These are phyloP conservation scores for Automeris io DNA, from an alignment of 2,888 invertebrate genomes.

Conservation along the genomic window DNA sequence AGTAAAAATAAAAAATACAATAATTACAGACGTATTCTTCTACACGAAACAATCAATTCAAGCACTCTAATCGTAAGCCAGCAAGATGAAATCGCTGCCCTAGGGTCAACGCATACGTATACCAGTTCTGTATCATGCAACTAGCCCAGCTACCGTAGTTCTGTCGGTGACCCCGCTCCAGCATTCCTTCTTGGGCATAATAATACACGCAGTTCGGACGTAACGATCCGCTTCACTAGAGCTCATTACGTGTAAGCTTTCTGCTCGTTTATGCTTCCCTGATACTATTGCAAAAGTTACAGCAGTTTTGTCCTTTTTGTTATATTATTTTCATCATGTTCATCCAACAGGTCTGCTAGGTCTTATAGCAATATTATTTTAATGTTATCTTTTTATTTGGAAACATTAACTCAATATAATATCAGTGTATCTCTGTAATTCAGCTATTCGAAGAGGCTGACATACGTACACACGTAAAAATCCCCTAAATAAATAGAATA, in stretches of 20 bases:
- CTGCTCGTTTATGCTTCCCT: constrained; percentile 38
- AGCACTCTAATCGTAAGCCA: background rate
- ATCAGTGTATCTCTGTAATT: no score
- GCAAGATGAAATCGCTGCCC: constrained; percentile 34
- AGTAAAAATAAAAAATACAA: no score
- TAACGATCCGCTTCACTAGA: constrained; percentile 55
- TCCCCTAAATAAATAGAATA: no score
- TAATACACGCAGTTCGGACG: constrained; percentile 65
- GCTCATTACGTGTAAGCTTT: constrained; percentile 58
- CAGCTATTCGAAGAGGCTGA: no score
- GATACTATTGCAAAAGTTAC: constrained; percentile 29
- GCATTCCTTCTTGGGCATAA: constrained; percentile 72
- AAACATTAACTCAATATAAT: no score
- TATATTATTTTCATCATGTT: no score
- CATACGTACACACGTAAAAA: no score
- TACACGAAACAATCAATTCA: constrained; percentile 4
- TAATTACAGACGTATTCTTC: constrained; percentile 2
- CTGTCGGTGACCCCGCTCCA: constrained; percentile 56
- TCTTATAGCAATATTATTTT: no score
- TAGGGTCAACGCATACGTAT: constrained; percentile 33
- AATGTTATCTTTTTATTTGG: no score
- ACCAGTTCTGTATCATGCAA: constrained; percentile 9
- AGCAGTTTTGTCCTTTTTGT: background rate
- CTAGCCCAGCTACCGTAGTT: constrained; percentile 49
- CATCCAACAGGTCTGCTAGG: no score